Percentiles rank a stretch among this genome's conserved stretches.
phyloP scores from a whole-genome alignment of 2,888 invertebrate genomes.

The Mystacides longicornis region DNA sequence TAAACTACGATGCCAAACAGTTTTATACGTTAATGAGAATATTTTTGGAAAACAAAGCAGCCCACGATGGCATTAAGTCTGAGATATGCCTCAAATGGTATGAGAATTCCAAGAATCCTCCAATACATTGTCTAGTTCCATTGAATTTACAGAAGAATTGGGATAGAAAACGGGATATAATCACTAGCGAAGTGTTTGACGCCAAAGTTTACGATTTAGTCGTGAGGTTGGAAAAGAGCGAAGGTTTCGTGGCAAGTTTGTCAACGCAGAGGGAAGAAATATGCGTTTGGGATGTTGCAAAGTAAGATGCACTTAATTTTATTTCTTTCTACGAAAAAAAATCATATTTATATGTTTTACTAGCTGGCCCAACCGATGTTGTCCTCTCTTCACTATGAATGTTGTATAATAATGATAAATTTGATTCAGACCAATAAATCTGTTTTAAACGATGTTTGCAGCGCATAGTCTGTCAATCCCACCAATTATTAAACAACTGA shows the following conservation, averaged over 20 bases:
- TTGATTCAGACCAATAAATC: no score
- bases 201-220: constrained; percentile 53
- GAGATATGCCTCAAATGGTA: constrained; percentile 42
- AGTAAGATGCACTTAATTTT: constrained; percentile 32
- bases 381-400: no score
- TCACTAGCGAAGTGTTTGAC: constrained; percentile 40
- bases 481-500: no score
- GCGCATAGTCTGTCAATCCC: no score
- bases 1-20: constrained; percentile 77
- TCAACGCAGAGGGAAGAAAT: constrained; percentile 70
- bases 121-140: constrained; percentile 55
- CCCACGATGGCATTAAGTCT: constrained; percentile 19
- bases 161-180: constrained; percentile 30
- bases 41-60: constrained; percentile 18
- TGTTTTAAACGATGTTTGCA: no score
- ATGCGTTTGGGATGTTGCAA: constrained; percentile 71
- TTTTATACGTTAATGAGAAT: constrained; percentile 59
- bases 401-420: no score
- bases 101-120: constrained; percentile 45
- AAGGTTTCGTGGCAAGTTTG: constrained; percentile 67
- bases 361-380: no score
- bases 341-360: no score
- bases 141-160: constrained; percentile 43
- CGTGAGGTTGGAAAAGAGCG: constrained; percentile 55
- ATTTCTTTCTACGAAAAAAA: no score